Percentiles rank a stretch among this genome's conserved stretches.
These are phyloP conservation scores for Aproaerema taeniolella DNA, from an alignment of 2,888 invertebrate species.

Conservation along the genomic window DNA sequence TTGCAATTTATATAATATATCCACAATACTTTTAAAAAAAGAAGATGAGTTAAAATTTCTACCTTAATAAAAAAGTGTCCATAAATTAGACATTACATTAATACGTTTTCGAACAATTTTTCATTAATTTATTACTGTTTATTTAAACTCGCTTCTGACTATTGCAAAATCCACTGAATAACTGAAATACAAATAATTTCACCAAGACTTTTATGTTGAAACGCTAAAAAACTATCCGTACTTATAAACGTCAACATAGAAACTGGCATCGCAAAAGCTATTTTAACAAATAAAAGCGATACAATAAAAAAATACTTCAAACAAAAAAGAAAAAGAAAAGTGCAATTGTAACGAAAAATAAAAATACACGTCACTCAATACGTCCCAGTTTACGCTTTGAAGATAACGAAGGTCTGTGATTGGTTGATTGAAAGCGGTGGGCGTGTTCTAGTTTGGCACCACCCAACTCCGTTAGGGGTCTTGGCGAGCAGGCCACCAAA, in stretches of 20 bases:
- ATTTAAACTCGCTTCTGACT: too few relatives aligned
- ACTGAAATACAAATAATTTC: too few relatives aligned
- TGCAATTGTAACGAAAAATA: constrained; percentile 62
- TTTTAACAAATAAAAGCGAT: constrained; percentile 41
- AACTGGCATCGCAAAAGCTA: constrained; percentile 49
- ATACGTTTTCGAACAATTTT: too few relatives aligned
- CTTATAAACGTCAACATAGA: constrained; percentile 45
- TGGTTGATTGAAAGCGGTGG: constrained; percentile 42
- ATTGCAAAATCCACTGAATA: too few relatives aligned
- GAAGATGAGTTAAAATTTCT: too few relatives aligned
- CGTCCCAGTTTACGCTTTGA: constrained; percentile 68
- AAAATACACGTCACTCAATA: constrained; percentile 61
- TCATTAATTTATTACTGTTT: too few relatives aligned
- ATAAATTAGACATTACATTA: too few relatives aligned
- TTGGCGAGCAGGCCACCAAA: constrained; percentile 52
- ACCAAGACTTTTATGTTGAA: constrained; percentile 9
- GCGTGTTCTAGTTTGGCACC: constrained; percentile 52
- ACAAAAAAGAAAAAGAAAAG: constrained; percentile 42
- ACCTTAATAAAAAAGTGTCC: too few relatives aligned
- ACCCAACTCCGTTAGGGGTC: constrained; percentile 63
- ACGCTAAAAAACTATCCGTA: constrained; percentile 39
- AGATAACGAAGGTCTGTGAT: constrained; percentile 42
- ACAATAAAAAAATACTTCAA: constrained; percentile 43
- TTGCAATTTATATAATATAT: too few relatives aligned
- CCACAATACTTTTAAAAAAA: too few relatives aligned